Base-by-base conservation (phyloP, 2,888 invertebrate genomes). In the Acleris cristana region DNA sequence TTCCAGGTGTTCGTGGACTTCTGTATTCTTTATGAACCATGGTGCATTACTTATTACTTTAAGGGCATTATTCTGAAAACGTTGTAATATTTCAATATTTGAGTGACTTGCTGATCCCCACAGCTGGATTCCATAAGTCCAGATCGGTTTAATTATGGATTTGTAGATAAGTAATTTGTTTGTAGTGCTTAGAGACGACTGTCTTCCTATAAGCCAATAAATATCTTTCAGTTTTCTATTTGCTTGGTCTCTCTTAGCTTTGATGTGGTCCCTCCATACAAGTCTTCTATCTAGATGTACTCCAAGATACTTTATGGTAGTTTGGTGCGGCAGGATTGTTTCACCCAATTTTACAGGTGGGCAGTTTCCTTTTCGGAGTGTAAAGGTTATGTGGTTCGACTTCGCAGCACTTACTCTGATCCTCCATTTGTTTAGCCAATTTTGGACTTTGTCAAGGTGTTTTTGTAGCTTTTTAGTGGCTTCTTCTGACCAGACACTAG, bases 361-460 rank as follows among this genome's bases (percentile, higher is more conserved):
- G 18, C 66, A 70, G 34, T 54, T 53, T 5, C 48, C 56, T 30
- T 44, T 63, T 23, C 65, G 57, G 5, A 72, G 48, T 10, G 66
- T 65, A n/a, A 65, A 70, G 2, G 69, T 71, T 3, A 72, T 56
- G 5, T 72, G 69, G 14, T 26, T 52, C 0, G 69, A 72, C 59
- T 72, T 70, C 0, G 51, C 3, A 12, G 60, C 60, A 21, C 69
- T 69, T 0, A 61, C 65, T 55, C 21, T 62, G 16, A 72, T 74
- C 48, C 69, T 21, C 72, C 69, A 72, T 14, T 65, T 70, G 6
- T 60, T 14, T 2, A 72, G 53, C 72, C 71, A 74, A 8, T 60
- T 26, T 8, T 44, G 5, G 3, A 70, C 60, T 40, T 53, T 26
- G n/a, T 68, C 44, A 7, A 70, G 56, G 59, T 7, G 59, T 3